Evolutionary conservation across 2,113 vertebrate genomes (phyloP).

Genomic region (Lates calcarifer): DNA sequence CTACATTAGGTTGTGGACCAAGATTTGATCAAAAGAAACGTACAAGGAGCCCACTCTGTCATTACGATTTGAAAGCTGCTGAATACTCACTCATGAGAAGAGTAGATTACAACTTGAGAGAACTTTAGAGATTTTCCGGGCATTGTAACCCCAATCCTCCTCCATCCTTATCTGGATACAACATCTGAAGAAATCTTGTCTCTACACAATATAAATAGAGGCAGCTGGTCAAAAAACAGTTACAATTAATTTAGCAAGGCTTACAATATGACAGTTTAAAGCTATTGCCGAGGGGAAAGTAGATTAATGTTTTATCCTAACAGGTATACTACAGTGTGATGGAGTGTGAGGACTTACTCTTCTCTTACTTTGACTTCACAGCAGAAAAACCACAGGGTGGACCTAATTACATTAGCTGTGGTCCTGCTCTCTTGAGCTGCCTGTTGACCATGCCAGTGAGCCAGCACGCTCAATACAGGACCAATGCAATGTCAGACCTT

Average conservation of each 20-base stretch:
- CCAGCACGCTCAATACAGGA: too few species aligned
- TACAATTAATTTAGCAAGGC: neutral
- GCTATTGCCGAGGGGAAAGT: neutral
- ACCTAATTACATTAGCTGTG: neutral
- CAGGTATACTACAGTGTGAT: too few species aligned
- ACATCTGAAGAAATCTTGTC: neutral
- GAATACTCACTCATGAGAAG: slow-evolving; percentile 19
- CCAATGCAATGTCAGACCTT: neutral
- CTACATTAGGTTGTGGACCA: too few species aligned
- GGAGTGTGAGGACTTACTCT: too few species aligned
- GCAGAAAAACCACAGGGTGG: neutral
- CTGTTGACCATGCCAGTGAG: too few species aligned
- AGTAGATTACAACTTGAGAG: neutral
- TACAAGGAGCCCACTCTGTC: neutral
- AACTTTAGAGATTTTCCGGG: neutral
- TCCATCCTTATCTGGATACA: neutral
- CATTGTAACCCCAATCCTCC: neutral
- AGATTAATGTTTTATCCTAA: neutral
- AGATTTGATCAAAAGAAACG: neutral
- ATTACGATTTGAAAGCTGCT: neutral
- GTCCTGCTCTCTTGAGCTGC: too few species aligned
- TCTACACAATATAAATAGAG: neutral
- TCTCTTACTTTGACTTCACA: too few species aligned
- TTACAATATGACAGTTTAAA: too few species aligned
- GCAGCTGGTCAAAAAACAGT: neutral